Base-by-base conservation (phyloP, 92 coral and sea anemone species). In the Paramuricea clavata region DNA sequence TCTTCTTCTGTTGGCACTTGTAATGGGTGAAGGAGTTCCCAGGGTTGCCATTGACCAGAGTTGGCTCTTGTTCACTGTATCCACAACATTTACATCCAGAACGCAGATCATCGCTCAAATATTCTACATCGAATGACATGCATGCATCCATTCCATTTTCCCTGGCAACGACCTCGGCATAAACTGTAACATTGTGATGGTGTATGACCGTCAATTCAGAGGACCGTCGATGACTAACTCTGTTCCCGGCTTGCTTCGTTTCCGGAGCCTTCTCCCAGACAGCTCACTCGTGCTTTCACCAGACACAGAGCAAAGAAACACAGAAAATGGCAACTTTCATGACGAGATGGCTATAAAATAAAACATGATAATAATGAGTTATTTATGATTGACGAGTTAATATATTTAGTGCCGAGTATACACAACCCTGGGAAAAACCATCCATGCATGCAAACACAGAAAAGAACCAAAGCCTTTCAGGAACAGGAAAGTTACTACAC, bases 321-420 rank as follows among this genome's bases (percentile, higher is more conserved):
- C 52, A 72, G 27, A 31, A 12, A 19, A 26, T 39, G 52, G 49
- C n/a, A 72, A n/a, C 32, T 4, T 36, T 72, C 78, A 72, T 72
- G 41, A 28, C 16, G 78, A 34, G 69, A 6, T 69, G 25, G 32
- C 59, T 42, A 54, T 67, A 28, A 67, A 80, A 80, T 52, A 83
- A 64, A 78, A 70, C 78, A 83, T 67, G 81, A 83, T 69, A 78
- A 70, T 64, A 59, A 28, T 23, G 85, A 78, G 59, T 8, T 8
- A 36, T 36, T 36, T 36, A 36, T 36, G n/a, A n/a, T n/a, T n/a
- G n/a, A n/a, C n/a, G n/a, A n/a, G n/a, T n/a, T n/a, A n/a, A n/a
- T n/a, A n/a, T n/a, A n/a, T n/a, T n/a, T n/a, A n/a, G n/a, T n/a
- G 42, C 8, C 42, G 42, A 17, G 2, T 56, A 56, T 56, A 23